These are phyloP conservation scores for Neogale vison DNA, from an alignment of 2,113 vertebrate genomes.

Conservation along the genomic window DNA sequence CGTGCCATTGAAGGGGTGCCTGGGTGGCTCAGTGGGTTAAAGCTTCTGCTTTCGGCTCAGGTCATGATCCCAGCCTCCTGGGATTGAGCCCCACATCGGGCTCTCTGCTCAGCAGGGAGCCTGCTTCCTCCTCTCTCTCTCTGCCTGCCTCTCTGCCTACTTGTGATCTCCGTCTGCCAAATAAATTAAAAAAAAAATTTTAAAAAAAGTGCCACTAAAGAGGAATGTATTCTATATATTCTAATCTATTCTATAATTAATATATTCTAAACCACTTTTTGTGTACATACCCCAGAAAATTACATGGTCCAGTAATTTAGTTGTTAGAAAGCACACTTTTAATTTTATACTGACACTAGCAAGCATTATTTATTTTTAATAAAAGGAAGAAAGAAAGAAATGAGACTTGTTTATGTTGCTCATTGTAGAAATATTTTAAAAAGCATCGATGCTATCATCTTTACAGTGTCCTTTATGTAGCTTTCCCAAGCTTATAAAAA, in stretches of 20 bases:
- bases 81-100: too few species aligned
- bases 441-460: background rate
- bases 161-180: too few species aligned
- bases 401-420: background rate
- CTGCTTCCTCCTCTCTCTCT: too few species aligned
- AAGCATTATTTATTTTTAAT: background rate
- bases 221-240: background rate
- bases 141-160: too few species aligned
- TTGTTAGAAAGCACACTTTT: background rate
- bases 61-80: too few species aligned
- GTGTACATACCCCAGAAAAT: too few species aligned
- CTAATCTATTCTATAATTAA: too few species aligned
- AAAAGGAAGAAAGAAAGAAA: conserved; percentile 16
- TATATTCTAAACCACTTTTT: background rate
- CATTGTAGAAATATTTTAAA: background rate
- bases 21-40: too few species aligned
- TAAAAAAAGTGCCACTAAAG: conserved; percentile 63
- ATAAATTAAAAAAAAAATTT: conserved; percentile 30
- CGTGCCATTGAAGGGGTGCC: conserved; percentile 52
- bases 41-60: too few species aligned
- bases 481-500: background rate
- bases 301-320: background rate
- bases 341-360: background rate
- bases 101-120: too few species aligned
- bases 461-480: background rate